Evolutionary conservation across 2,888 invertebrate genomes (phyloP).

Genomic region (Nephrotoma guestfalica): DNA sequence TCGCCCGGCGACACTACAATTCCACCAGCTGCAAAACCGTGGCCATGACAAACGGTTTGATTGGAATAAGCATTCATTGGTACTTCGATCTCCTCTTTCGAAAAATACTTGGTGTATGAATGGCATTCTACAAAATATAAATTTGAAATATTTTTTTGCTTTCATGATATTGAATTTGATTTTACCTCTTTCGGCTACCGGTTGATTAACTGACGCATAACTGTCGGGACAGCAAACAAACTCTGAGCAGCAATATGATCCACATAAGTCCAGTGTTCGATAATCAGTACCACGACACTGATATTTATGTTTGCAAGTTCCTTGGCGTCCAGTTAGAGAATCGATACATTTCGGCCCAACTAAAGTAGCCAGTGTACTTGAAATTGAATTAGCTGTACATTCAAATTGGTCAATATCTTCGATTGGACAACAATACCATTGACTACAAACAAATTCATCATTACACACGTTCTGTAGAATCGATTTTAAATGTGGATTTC

Average conservation of each 20-base stretch:
- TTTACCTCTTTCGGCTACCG: background rate
- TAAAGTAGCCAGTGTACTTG: background rate
- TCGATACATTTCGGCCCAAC: background rate
- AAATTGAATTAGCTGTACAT: too few relatives aligned
- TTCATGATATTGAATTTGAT: background rate
- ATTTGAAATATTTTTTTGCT: background rate
- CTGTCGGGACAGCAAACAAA: background rate
- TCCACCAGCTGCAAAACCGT: background rate
- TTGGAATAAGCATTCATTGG: background rate
- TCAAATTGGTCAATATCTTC: background rate
- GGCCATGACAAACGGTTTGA: background rate
- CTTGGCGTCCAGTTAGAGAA: background rate
- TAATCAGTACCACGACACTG: background rate
- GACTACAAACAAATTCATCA: background rate
- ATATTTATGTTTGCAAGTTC: background rate
- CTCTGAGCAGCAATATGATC: background rate
- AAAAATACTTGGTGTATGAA: background rate
- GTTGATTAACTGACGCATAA: background rate
- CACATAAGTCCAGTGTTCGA: background rate
- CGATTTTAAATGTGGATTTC: too few relatives aligned
- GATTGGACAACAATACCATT: background rate
- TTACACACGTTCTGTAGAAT: background rate
- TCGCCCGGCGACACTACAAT: constrained; percentile 17
- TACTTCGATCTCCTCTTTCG: background rate
- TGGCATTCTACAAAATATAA: background rate